A percentile compares a stretch with the other conserved stretches of the same genome.
These are phyloP conservation scores for Dendrocopos noguchii DNA, from an alignment of 2,113 vertebrate genomes.

Conservation along the genomic window DNA sequence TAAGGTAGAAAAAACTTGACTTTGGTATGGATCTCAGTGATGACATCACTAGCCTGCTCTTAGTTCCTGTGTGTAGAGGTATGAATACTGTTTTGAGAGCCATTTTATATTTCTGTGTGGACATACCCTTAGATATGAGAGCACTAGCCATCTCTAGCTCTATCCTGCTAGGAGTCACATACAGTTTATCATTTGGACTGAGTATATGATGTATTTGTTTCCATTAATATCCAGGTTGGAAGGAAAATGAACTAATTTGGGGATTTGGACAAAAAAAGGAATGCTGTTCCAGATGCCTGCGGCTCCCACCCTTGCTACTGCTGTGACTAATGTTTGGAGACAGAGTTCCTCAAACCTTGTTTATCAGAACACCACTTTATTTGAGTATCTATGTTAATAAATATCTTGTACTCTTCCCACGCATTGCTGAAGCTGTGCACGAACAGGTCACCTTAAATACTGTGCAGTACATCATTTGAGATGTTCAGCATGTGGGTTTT, in stretches of 20 bases:
- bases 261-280: background rate
- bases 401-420: background rate
- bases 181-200: background rate
- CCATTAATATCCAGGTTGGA: background rate
- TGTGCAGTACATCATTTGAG: background rate
- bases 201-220: conserved; percentile 6
- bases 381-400: background rate
- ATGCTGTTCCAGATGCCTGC: background rate
- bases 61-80: background rate
- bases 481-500: conserved; percentile 17
- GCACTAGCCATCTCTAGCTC: background rate
- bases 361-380: background rate
- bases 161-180: background rate
- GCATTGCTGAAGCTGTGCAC: background rate
- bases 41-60: background rate
- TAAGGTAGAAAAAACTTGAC: background rate
- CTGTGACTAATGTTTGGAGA: conserved; percentile 11
- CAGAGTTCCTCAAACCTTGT: conserved; percentile 14
- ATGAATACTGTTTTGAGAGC: background rate
- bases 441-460: background rate
- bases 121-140: background rate
- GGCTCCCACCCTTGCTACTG: background rate
- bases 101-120: background rate
- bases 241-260: background rate
- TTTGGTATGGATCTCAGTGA: background rate